Evolutionary conservation across 2,888 invertebrate species (phyloP).

Genomic region (Drosophila villosipedis): DNA sequence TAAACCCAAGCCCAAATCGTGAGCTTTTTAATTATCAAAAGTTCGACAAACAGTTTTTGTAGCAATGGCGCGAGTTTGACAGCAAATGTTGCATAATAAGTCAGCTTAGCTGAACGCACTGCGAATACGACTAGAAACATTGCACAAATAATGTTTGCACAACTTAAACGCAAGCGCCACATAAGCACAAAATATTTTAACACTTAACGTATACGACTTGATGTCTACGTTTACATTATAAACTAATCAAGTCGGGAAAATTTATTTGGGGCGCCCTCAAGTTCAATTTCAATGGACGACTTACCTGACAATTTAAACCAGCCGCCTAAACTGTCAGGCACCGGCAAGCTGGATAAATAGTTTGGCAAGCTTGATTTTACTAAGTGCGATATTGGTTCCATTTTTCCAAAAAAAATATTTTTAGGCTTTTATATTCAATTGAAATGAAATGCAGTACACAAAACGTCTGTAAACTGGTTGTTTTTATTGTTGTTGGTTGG

Average conservation of each 20-base stretch:
- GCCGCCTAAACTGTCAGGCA: slow-evolving; percentile 93
- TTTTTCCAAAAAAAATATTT: slow-evolving; percentile 80
- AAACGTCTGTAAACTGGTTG: slow-evolving; percentile 16
- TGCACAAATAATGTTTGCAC: neutral
- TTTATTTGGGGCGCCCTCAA: slow-evolving; percentile 39
- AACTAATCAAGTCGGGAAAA: neutral
- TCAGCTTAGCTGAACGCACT: slow-evolving; percentile 27
- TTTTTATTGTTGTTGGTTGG: slow-evolving; percentile 28
- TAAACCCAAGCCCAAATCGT: slow-evolving; percentile 24
- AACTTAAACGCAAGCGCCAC: slow-evolving; percentile 13
- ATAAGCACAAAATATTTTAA: neutral
- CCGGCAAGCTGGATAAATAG: slow-evolving; percentile 93
- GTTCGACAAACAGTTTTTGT: slow-evolving; percentile 24
- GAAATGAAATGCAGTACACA: slow-evolving; percentile 32
- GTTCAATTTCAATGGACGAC: slow-evolving; percentile 75
- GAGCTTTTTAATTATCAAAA: slow-evolving; percentile 30
- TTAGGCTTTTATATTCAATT: slow-evolving; percentile 11
- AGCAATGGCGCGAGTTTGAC: slow-evolving; percentile 31
- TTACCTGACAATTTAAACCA: slow-evolving; percentile 94
- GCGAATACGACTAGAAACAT: slow-evolving; percentile 7
- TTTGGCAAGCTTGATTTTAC: slow-evolving; percentile 93
- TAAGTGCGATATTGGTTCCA: slow-evolving; percentile 91
- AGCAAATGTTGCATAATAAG: slow-evolving; percentile 67
- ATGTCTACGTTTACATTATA: slow-evolving; percentile 18
- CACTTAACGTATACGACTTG: neutral